Evolutionary conservation across 2,888 invertebrate genomes (phyloP).

Genomic region (Cinara cedri): DNA sequence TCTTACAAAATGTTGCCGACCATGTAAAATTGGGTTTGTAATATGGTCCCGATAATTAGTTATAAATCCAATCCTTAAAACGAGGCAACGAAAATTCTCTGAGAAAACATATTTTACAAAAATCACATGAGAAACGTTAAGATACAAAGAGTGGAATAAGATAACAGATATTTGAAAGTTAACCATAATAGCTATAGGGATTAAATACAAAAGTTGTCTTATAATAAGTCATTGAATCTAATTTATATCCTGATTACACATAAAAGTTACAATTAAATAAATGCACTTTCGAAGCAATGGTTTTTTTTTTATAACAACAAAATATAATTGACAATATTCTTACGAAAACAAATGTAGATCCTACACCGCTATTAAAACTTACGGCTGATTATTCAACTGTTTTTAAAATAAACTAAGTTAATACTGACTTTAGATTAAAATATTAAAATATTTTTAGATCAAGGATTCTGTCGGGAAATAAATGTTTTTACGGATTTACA

Average conservation of each 20-base stretch:
- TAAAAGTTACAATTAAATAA: not conserved
- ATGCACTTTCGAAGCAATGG: too few species aligned
- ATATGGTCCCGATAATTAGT: not conserved
- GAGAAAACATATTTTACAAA: constrained; percentile 21
- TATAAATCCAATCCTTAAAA: constrained; percentile 1
- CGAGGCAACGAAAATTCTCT: constrained; percentile 4
- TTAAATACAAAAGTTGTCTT: not conserved
- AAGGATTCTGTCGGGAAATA: too few species aligned
- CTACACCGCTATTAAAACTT: too few species aligned
- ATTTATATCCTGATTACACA: not conserved
- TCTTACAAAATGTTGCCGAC: not conserved
- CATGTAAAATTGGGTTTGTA: constrained; percentile 35
- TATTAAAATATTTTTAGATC: too few species aligned
- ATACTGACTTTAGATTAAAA: too few species aligned
- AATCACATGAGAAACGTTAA: not conserved
- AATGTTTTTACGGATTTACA: too few species aligned
- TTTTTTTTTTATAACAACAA: too few species aligned
- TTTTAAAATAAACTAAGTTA: too few species aligned
- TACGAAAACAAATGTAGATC: too few species aligned
- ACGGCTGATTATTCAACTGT: too few species aligned
- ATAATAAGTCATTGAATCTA: not conserved
- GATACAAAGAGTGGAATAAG: not conserved
- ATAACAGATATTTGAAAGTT: not conserved
- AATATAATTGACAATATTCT: too few species aligned
- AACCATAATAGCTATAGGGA: constrained; percentile 13